Conservation (phyloP, 2,113 vertebrate species). For the Baryphthengus martii region DNA sequence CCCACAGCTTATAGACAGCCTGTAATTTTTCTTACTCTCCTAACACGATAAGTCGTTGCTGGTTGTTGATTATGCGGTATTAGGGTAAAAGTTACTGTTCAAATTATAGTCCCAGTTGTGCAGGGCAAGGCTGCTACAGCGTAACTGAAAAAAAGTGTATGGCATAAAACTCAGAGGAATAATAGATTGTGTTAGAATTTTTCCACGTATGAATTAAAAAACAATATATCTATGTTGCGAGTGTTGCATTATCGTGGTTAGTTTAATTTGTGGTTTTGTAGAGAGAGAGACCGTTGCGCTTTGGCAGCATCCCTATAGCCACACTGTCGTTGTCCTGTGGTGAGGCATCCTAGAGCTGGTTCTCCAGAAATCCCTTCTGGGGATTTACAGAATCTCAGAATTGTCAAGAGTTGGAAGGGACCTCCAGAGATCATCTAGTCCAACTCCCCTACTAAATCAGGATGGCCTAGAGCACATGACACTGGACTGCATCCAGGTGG, state of each 20-base stretch:
- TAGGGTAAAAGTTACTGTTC: background rate
- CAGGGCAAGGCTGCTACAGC: background rate
- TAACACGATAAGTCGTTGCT: background rate
- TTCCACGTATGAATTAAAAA: background rate
- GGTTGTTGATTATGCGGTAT: background rate
- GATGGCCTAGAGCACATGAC: no score
- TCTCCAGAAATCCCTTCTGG: background rate
- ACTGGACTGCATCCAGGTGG: no score
- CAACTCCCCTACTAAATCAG: no score
- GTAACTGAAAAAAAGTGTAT: background rate
- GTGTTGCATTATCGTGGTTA: background rate
- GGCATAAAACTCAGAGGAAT: background rate
- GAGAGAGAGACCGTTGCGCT: background rate
- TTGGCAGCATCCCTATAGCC: background rate
- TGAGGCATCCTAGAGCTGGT: background rate
- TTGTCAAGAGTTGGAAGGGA: no score
- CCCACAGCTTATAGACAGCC: background rate
- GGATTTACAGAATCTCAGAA: background rate
- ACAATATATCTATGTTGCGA: background rate
- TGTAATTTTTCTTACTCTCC: background rate
- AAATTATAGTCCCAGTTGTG: background rate
- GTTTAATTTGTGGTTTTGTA: background rate
- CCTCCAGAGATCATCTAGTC: no score
- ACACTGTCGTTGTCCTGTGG: rapidly evolving
- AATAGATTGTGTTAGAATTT: background rate